Percentiles rank a stretch among this genome's conserved stretches.
These are phyloP conservation scores for Cephalopterus ornatus DNA, from an alignment of 2,113 vertebrate species.

Conservation along the genomic window DNA sequence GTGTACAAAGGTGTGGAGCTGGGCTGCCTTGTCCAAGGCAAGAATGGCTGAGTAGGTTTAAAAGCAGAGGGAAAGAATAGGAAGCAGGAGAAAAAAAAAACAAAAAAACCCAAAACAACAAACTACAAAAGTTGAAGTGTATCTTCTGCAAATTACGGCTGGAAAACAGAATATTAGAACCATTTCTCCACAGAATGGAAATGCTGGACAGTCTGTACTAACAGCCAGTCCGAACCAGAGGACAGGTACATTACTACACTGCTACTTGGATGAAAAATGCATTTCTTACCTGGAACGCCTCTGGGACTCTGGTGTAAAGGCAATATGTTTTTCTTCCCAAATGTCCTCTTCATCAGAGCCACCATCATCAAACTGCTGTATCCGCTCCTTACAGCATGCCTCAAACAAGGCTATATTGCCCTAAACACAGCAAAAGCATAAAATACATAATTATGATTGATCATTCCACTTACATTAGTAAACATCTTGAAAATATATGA, in stretches of 20 bases:
- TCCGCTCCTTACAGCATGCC: constrained; percentile 96
- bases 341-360: constrained; percentile 99
- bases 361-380: constrained; percentile 97
- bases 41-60: neutral
- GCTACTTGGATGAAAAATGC: neutral
- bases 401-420: constrained; percentile 98
- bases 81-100: neutral
- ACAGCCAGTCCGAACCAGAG: neutral
- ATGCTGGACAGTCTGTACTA: neutral
- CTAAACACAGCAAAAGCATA: constrained; percentile 56
- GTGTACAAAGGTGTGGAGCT: neutral
- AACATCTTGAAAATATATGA: neutral
- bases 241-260: neutral
- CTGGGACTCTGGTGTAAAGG: constrained; percentile 90
- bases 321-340: constrained; percentile 96
- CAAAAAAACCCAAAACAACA: neutral
- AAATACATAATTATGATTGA: neutral
- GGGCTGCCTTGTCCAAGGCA: neutral
- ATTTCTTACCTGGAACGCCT: constrained; percentile 84
- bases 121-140: neutral
- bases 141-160: neutral
- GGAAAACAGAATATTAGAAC: neutral
- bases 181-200: neutral
- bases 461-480: neutral
- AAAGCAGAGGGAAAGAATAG: neutral